These are phyloP conservation scores for Poecilia velifera DNA, from an alignment of 2,797 vertebrate genomes.

Conservation along the genomic window DNA sequence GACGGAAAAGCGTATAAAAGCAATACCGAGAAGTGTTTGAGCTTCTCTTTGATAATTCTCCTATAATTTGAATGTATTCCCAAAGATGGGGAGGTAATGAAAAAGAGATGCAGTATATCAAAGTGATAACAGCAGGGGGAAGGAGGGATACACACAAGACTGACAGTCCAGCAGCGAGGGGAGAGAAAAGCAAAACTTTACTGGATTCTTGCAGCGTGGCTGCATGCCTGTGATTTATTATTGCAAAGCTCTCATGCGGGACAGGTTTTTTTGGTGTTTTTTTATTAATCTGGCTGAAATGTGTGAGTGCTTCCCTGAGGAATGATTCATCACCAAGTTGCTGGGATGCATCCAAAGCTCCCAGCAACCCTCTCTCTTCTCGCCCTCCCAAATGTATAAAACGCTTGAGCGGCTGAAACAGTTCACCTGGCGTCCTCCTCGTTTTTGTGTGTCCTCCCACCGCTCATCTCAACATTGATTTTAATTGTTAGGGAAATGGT, in stretches of 20 bases:
- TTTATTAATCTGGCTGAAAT: slow-evolving; percentile 76
- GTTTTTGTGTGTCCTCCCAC: slow-evolving; percentile 31
- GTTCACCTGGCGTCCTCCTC: slow-evolving; percentile 58
- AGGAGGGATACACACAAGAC: slow-evolving; percentile 22
- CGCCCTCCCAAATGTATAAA: slow-evolving; percentile 63
- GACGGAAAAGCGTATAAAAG: slow-evolving; percentile 14
- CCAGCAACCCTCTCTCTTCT: not conserved
- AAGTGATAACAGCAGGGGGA: slow-evolving; percentile 28
- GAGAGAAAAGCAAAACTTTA: slow-evolving; percentile 41
- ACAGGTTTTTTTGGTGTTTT: slow-evolving; percentile 65
- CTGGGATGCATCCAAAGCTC: slow-evolving; percentile 47
- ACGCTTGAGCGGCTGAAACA: slow-evolving; percentile 53
- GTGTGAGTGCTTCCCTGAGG: slow-evolving; percentile 65
- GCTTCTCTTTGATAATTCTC: slow-evolving; percentile 36
- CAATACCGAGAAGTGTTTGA: slow-evolving; percentile 18
- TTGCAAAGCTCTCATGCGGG: slow-evolving; percentile 53
- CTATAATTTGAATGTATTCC: slow-evolving; percentile 42
- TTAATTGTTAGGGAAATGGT: slow-evolving; percentile 56
- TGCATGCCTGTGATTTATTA: slow-evolving; percentile 66
- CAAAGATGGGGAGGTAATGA: slow-evolving; percentile 21
- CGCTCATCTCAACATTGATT: slow-evolving; percentile 74
- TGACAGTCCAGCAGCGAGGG: slow-evolving; percentile 40
- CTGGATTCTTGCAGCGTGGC: slow-evolving; percentile 37
- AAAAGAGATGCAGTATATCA: slow-evolving; percentile 26
- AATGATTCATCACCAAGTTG: slow-evolving; percentile 68